These are phyloP conservation scores for Eupithecia tripunctaria DNA, from an alignment of 2,888 invertebrate genomes.

Conservation along the genomic window DNA sequence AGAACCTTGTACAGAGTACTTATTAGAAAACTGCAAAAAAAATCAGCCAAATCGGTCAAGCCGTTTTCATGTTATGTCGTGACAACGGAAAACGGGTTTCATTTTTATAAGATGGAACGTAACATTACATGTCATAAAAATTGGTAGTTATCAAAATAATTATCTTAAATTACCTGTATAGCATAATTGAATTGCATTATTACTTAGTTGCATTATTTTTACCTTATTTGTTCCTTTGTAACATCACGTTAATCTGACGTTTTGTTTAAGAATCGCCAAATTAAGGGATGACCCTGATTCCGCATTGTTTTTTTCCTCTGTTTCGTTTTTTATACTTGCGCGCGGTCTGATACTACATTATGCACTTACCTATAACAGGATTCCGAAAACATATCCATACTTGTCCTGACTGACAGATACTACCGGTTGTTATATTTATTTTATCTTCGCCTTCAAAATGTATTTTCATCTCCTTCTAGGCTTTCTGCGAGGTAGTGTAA, in stretches of 20 bases:
- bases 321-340: neutral
- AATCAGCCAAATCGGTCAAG: too few species aligned
- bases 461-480: conserved; percentile 27
- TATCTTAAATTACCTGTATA: too few species aligned
- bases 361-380: neutral
- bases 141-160: too few species aligned
- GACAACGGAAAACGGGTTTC: too few species aligned
- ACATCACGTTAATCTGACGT: neutral
- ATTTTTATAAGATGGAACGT: too few species aligned
- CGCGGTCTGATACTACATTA: neutral
- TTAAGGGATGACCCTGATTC: conserved; percentile 4
- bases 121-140: too few species aligned
- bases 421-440: conserved; percentile 27
- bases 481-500: conserved; percentile 22
- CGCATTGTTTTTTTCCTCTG: neutral
- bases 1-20: too few species aligned
- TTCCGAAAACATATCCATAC: conserved; percentile 10
- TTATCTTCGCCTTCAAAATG: conserved; percentile 26
- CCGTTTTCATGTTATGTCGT: too few species aligned
- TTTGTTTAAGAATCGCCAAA: neutral
- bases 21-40: too few species aligned
- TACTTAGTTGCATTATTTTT: too few species aligned
- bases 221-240: neutral
- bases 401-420: conserved; percentile 16
- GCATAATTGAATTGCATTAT: too few species aligned